A percentile compares a stretch with the other conserved stretches of the same genome.
Evolutionary conservation across 2,797 vertebrate species (phyloP).

Genomic region (Sternarchorhynchus goeldii): DNA sequence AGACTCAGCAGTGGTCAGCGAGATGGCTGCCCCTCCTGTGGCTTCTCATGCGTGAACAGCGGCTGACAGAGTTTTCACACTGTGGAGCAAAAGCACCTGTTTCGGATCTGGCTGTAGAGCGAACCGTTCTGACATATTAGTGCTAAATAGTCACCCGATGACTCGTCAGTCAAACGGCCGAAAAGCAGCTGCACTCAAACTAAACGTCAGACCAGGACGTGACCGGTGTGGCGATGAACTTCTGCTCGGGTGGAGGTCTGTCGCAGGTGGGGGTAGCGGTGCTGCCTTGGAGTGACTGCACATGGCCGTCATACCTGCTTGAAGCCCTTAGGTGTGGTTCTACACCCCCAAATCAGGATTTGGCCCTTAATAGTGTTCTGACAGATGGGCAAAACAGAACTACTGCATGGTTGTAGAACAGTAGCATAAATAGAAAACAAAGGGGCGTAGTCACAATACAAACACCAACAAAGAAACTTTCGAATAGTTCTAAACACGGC

Average conservation of each 20-base stretch:
- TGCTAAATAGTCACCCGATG: conserved; percentile 21
- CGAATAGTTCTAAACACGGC: neutral
- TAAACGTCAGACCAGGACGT: neutral
- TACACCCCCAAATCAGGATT: conserved; percentile 36
- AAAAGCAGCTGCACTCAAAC: neutral
- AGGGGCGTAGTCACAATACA: conserved; percentile 13
- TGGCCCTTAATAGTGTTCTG: conserved; percentile 18
- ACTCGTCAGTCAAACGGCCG: conserved; percentile 14
- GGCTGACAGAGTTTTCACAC: conserved; percentile 22
- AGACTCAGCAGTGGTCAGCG: neutral
- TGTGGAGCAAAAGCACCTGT: conserved; percentile 20
- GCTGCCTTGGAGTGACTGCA: too few relatives aligned
- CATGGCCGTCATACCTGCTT: too few relatives aligned
- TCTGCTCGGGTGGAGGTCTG: neutral
- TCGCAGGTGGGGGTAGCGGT: neutral
- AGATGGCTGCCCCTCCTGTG: too few relatives aligned
- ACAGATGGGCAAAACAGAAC: conserved; percentile 17
- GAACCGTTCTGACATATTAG: neutral
- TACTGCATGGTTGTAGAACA: conserved; percentile 14
- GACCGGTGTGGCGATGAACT: neutral
- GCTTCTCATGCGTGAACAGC: neutral
- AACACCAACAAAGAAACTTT: conserved; percentile 17
- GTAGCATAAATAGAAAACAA: conserved; percentile 2
- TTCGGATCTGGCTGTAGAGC: neutral
- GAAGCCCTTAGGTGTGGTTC: too few relatives aligned